A percentile compares a stretch with the other conserved stretches of the same genome.
These are phyloP conservation scores for Coenonympha arcania DNA, from an alignment of 2,888 invertebrate species.

Conservation along the genomic window DNA sequence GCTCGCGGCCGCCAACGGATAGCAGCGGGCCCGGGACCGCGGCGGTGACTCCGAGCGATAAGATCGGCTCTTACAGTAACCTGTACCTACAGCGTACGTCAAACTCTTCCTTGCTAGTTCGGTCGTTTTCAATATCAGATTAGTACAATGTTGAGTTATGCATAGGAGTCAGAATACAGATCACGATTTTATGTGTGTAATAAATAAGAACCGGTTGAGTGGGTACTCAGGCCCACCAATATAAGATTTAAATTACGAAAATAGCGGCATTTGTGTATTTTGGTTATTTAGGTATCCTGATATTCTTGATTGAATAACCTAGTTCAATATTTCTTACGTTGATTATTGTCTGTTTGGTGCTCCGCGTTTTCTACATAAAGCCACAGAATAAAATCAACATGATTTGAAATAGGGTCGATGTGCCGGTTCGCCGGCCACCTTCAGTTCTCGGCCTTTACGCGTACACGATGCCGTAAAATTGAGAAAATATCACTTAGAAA, in stretches of 20 bases:
- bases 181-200: constrained; percentile 22
- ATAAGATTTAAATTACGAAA: constrained; percentile 3
- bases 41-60: constrained; percentile 13
- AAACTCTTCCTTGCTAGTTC: constrained; percentile 24
- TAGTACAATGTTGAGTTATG: constrained; percentile 25
- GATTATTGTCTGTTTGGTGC: too few relatives aligned
- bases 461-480: too few relatives aligned
- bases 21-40: constrained; percentile 17
- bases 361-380: too few relatives aligned
- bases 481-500: too few relatives aligned
- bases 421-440: too few relatives aligned
- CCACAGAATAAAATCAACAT: too few relatives aligned
- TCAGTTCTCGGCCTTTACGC: too few relatives aligned
- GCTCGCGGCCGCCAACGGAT: constrained; percentile 21
- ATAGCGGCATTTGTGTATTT: neutral
- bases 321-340: too few relatives aligned
- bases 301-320: neutral
- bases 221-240: neutral
- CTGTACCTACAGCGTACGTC: too few relatives aligned
- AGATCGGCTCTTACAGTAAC: constrained; percentile 23
- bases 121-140: constrained; percentile 27
- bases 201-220: constrained; percentile 20
- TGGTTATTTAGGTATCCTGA: neutral
- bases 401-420: too few relatives aligned
- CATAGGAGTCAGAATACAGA: constrained; percentile 20